These are phyloP conservation scores for Brachionichthys hirsutus DNA, from an alignment of 2,113 vertebrate genomes.

Conservation along the genomic window DNA sequence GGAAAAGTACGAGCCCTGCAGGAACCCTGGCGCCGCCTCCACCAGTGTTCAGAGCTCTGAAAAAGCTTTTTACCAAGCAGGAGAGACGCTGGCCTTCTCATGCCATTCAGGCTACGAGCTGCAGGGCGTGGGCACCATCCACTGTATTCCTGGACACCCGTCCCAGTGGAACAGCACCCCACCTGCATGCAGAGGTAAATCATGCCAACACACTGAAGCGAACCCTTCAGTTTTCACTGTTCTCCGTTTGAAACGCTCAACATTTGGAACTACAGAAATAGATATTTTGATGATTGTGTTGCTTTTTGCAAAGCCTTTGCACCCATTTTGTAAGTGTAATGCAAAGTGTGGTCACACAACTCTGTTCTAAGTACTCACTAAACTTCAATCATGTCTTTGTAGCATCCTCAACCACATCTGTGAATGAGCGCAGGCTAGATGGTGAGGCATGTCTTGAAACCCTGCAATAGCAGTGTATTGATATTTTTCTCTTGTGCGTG, in stretches of 20 bases:
- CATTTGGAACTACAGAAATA: not conserved
- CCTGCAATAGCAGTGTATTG: not conserved
- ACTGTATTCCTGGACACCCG: constrained; percentile 91
- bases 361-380: constrained; percentile 13
- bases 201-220: not conserved
- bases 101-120: constrained; percentile 86
- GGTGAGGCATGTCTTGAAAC: constrained; percentile 77
- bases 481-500: not conserved
- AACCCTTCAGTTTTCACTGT: not conserved
- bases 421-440: constrained; percentile 85
- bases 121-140: constrained; percentile 85
- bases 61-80: constrained; percentile 87
- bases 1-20: constrained; percentile 91
- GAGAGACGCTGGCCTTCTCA: constrained; percentile 86
- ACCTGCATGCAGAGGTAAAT: constrained; percentile 86
- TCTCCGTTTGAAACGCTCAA: not conserved
- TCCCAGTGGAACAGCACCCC: constrained; percentile 92
- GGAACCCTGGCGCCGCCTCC: constrained; percentile 85
- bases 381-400: constrained; percentile 49
- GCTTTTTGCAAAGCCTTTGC: not conserved
- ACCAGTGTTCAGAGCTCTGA: constrained; percentile 87
- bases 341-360: not conserved
- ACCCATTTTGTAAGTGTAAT: not conserved
- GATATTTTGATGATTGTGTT: not conserved
- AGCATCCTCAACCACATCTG: constrained; percentile 83